These are phyloP conservation scores for Felis catus DNA, from an alignment of 2,113 vertebrate species.

Conservation along the genomic window F.catus_Fca126_mat1.0 CM031414.1:30661501-30662000, in stretches of 20 bases:
- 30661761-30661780: slow-evolving; percentile 61
- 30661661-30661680: neutral
- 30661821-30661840: slow-evolving; percentile 73
- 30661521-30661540: neutral
- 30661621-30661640: neutral
- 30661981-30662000: slow-evolving; percentile 67
- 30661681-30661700: neutral
- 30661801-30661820: slow-evolving; percentile 75
- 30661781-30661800: slow-evolving; percentile 60
- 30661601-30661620: neutral
- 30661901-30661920: slow-evolving; percentile 62
- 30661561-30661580: neutral
- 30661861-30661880: slow-evolving; percentile 62
- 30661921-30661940: slow-evolving; percentile 79
- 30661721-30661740: neutral
- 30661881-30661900: slow-evolving; percentile 78
- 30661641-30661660: neutral
- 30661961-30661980: neutral
- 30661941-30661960: slow-evolving; percentile 73
- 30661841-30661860: slow-evolving; percentile 73
- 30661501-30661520: neutral
- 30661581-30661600: neutral
- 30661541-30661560: neutral
- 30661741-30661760: slow-evolving; percentile 29
- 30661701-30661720: neutral